Percentiles rank a stretch among this genome's conserved stretches.
Evolutionary conservation across 2,113 vertebrate genomes (phyloP).

Genomic region (Phalacrocorax brasilianus): DNA sequence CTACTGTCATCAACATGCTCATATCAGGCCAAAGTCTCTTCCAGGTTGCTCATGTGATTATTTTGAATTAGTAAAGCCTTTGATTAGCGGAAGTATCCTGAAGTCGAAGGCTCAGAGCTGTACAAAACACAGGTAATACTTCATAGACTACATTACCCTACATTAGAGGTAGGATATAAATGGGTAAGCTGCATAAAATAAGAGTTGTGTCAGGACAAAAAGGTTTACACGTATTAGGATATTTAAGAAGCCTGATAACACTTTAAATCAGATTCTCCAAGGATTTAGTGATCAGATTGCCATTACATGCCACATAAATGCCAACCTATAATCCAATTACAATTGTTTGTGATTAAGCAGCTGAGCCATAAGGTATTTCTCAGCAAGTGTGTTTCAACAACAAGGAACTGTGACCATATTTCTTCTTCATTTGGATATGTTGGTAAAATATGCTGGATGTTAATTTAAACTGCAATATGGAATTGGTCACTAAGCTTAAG

Average conservation of each 20-base stretch:
- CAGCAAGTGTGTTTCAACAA: neutral
- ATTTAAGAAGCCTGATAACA: neutral
- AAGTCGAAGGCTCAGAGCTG: neutral
- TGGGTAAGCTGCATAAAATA: neutral
- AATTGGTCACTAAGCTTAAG: neutral
- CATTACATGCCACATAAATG: neutral
- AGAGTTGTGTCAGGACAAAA: neutral
- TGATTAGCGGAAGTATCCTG: neutral
- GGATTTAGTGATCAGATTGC: neutral
- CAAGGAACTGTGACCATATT: neutral
- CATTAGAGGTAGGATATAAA: neutral
- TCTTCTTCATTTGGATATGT: neutral
- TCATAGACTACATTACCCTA: neutral
- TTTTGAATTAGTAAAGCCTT: conserved; percentile 13
- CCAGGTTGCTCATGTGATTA: neutral
- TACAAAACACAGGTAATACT: neutral
- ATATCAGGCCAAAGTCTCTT: conserved; percentile 2
- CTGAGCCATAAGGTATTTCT: neutral
- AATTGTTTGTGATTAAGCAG: neutral
- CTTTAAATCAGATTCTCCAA: neutral
- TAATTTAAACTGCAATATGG: neutral
- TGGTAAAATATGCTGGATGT: neutral
- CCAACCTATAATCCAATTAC: neutral
- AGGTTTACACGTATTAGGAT: neutral
- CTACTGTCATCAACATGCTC: neutral